Evolutionary conservation across 1,140 invertebrate genomes (phyloP), one percentile per base, ranked within the genome.

Genomic region (Octopus sinensis): DNA sequence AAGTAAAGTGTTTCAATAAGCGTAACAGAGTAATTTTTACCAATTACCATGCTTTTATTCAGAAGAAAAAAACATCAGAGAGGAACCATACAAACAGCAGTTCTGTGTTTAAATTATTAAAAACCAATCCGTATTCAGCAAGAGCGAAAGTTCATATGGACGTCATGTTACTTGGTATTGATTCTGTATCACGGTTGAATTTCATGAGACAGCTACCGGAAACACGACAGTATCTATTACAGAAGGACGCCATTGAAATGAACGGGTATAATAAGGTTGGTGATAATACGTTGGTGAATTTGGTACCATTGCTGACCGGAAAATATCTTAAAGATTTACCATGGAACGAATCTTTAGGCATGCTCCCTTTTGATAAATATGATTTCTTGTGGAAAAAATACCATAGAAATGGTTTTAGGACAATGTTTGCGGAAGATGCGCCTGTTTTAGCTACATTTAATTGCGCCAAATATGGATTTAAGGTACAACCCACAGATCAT

Each of bases 181-280:
- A 96, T 87, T 94, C 95, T 3, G 92, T 96, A 4, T 96, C 96
- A 0, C 92, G 95, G 76, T 91, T 96, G 78, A 96, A 96, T 89
- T 94, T 96, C 80, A 92, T 94, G 76, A 92, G 95, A 56, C 94
- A 94, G 81, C 94, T 96, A 93, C 94, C 94, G 0, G 92, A 92
- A 84, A 95, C 95, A 0, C 88, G 92, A 1, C 85, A 90, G 2
- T 93, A 92, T 84, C 90, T 95, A 0, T 85, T 83, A 85, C 5
- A 80, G 10, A 54, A 68, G 53, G 17, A 84, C 30, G 79, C 76
- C 7, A 80, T 77, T 10, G 85, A 86, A 54, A 54, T 80, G 23
- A 71, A 80, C 12, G 84, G 83, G 23, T 85, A 86, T 68, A 84
- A 84, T 78, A 85, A 86, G 56, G 82, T 86, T 13, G 84, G 78